Conservation (phyloP, 2,113 vertebrate genomes). For the Cinclus mexicanus region DNA sequence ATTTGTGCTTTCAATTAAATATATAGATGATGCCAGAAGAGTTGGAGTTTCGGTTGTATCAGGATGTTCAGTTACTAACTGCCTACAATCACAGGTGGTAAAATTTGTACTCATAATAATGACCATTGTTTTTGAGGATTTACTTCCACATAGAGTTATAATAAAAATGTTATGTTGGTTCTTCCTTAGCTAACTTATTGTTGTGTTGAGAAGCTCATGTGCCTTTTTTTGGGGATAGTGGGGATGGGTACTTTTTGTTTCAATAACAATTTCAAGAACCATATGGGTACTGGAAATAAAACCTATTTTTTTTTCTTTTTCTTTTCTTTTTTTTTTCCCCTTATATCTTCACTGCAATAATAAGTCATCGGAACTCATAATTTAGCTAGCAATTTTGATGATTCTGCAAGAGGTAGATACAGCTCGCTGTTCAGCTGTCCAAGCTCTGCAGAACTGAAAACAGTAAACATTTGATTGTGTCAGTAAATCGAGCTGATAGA, state of each 20-base stretch:
- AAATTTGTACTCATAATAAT: not conserved
- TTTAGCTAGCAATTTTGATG: slow-evolving; percentile 57
- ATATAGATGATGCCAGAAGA: not conserved
- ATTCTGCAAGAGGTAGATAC: slow-evolving; percentile 7
- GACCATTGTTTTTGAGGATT: not conserved
- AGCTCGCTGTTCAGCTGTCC: slow-evolving; percentile 53
- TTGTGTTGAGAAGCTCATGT: not conserved
- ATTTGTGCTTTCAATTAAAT: not conserved
- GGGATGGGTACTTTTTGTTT: not conserved
- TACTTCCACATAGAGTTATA: not conserved
- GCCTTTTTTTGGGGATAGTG: not conserved
- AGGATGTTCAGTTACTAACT: not conserved
- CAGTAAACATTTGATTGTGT: slow-evolving; percentile 46
- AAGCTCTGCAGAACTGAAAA: slow-evolving; percentile 24
- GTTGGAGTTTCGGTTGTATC: not conserved
- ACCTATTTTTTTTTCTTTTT: not conserved
- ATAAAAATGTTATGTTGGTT: not conserved
- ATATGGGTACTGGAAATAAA: slow-evolving; percentile 10
- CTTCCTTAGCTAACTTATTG: not conserved
- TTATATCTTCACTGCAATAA: slow-evolving; percentile 48
- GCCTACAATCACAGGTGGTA: not conserved
- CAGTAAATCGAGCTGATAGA: slow-evolving; percentile 52
- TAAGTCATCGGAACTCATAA: slow-evolving; percentile 56
- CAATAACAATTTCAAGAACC: not conserved
- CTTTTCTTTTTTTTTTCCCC: not conserved